phyloP scores from a whole-genome alignment of 35 echinoderm and acorn worm genomes.

The Lytechinus pictus region DNA sequence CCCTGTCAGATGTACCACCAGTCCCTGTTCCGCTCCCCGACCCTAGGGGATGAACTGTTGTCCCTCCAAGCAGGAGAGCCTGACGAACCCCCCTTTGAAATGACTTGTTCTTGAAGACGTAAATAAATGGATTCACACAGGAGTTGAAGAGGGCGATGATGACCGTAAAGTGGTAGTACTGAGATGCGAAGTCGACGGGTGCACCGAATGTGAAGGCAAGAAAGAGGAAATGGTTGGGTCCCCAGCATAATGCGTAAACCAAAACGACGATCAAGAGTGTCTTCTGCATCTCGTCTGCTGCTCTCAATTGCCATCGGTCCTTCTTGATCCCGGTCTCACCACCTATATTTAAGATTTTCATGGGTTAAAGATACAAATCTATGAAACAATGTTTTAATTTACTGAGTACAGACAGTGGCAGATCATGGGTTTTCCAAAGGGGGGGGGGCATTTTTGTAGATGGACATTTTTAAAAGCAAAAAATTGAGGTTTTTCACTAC shows the following conservation, averaged over 20 bases:
- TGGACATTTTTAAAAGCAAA: too few relatives aligned
- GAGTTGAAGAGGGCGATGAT: slow-evolving; percentile 65
- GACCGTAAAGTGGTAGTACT: slow-evolving; percentile 61
- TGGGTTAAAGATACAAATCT: background rate
- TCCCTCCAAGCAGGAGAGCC: background rate
- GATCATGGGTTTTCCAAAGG: too few relatives aligned
- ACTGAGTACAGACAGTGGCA: too few relatives aligned
- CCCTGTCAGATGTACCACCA: background rate
- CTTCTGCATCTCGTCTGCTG: slow-evolving; percentile 43
- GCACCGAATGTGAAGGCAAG: slow-evolving; percentile 62
- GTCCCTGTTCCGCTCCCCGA: background rate
- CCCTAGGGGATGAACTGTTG: background rate
- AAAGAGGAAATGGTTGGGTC: slow-evolving; percentile 65
- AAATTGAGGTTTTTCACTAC: too few relatives aligned
- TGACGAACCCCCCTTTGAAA: slow-evolving; percentile 48
- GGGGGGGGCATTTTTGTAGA: too few relatives aligned
- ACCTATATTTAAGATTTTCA: background rate
- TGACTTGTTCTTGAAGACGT: slow-evolving; percentile 56
- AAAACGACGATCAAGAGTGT: slow-evolving; percentile 64
- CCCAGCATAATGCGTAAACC: slow-evolving; percentile 61
- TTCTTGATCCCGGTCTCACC: background rate
- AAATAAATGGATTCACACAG: slow-evolving; percentile 71
- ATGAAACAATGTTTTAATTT: too few relatives aligned
- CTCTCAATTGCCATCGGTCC: slow-evolving; percentile 48
- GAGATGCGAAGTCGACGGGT: slow-evolving; percentile 30